Percentiles rank a stretch among this genome's conserved stretches.
Evolutionary conservation across 2,797 vertebrate species (phyloP).

Genomic region (Perdix hodgsoniae): DNA sequence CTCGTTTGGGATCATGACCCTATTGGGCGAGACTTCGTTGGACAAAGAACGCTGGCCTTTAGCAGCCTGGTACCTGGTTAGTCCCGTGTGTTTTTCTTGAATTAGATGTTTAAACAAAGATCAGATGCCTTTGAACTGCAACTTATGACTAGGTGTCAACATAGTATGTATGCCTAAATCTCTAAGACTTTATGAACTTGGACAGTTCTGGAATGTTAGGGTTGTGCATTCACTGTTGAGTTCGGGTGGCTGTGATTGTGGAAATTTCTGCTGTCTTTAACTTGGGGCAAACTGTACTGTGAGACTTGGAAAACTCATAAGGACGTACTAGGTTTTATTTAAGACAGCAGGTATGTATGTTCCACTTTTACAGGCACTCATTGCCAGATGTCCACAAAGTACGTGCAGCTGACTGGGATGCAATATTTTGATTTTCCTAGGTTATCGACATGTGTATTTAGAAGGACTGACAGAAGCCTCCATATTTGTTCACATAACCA

Average conservation of each 20-base stretch:
- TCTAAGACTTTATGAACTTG: background rate
- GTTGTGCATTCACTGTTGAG: background rate
- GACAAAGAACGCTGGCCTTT: conserved; percentile 95
- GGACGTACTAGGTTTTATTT: background rate
- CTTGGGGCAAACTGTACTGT: background rate
- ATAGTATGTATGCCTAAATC: rapidly evolving
- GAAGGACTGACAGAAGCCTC: conserved; percentile 97
- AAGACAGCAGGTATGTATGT: background rate
- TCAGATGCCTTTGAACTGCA: background rate
- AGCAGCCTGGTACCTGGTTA: conserved; percentile 95
- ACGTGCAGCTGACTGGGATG: background rate
- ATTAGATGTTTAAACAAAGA: background rate
- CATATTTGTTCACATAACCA: conserved; percentile 95
- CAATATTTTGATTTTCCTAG: conserved; percentile 72
- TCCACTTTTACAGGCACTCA: background rate
- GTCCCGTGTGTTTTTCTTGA: background rate
- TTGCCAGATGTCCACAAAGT: background rate
- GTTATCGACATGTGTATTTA: conserved; percentile 96
- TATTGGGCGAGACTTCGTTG: conserved; percentile 96
- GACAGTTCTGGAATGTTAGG: background rate
- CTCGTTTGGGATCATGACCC: conserved; percentile 99
- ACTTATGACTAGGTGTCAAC: background rate
- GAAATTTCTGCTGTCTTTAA: background rate
- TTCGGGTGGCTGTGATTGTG: background rate
- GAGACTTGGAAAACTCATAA: background rate